phyloP scores from a whole-genome alignment of 2,888 invertebrate species.

The Mellilla xanthometata region DNA sequence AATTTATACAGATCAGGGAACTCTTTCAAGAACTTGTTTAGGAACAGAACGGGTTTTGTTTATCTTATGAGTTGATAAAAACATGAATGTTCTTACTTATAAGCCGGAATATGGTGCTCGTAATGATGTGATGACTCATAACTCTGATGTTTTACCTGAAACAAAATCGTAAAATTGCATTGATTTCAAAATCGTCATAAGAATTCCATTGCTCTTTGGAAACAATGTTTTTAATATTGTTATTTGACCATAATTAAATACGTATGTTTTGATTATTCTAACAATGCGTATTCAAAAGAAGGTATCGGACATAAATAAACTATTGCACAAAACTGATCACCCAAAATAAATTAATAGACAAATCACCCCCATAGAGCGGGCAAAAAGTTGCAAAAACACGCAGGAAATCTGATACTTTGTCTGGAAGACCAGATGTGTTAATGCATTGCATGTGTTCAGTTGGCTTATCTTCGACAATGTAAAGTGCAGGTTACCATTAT shows the following conservation, averaged over 20 bases:
- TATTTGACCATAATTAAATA: too few species aligned
- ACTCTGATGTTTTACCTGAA: constrained; percentile 20
- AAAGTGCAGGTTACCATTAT: constrained; percentile 42
- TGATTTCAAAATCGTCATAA: too few species aligned
- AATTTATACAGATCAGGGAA: constrained; percentile 11
- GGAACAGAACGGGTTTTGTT: constrained; percentile 7
- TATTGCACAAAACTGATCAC: constrained; percentile 20
- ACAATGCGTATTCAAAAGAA: too few species aligned
- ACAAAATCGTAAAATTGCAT: constrained; percentile 2
- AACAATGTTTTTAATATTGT: too few species aligned
- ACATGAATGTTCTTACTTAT: constrained; percentile 4
- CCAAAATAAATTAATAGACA: constrained; percentile 38
- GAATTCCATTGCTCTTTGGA: too few species aligned
- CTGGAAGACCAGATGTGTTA: constrained; percentile 55
- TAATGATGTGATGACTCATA: not conserved
- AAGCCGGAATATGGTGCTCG: not conserved
- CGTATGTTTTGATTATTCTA: too few species aligned
- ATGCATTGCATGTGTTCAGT: constrained; percentile 56
- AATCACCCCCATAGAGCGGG: constrained; percentile 41
- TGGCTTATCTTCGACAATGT: constrained; percentile 46
- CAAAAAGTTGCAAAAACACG: constrained; percentile 52
- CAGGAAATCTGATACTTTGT: constrained; percentile 59
- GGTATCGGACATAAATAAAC: too few species aligned
- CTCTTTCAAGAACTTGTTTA: constrained; percentile 16
- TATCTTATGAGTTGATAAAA: constrained; percentile 3